These are phyloP conservation scores for Sebastes trivittatus DNA, from an alignment of 2,797 vertebrate genomes.

Conservation along the genomic window DNA sequence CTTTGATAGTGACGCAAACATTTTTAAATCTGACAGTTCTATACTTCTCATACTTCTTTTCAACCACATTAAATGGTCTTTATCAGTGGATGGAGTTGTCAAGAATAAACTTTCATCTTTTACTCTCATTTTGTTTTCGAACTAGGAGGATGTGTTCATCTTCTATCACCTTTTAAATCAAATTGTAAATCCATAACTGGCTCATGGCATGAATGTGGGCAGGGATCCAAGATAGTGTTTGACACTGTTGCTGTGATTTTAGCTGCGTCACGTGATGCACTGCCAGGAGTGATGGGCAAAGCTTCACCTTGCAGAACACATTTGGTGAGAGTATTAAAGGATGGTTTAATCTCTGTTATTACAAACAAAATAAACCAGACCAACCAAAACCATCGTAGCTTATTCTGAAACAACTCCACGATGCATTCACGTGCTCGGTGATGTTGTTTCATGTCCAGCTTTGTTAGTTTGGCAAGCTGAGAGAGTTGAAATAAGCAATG, in stretches of 20 bases:
- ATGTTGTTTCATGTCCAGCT: neutral
- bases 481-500: neutral
- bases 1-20: too few relatives aligned
- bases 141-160: neutral
- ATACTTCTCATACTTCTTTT: too few relatives aligned
- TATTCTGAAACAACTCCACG: neutral
- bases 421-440: neutral
- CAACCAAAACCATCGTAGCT: neutral
- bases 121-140: neutral
- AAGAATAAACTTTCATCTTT: neutral
- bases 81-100: neutral
- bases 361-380: too few relatives aligned
- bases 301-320: too few relatives aligned
- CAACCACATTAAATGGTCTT: neutral
- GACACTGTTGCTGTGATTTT: too few relatives aligned
- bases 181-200: too few relatives aligned
- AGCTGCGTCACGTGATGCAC: too few relatives aligned
- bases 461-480: neutral
- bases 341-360: neutral
- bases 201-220: too few relatives aligned
- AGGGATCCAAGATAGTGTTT: too few relatives aligned
- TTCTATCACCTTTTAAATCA: too few relatives aligned
- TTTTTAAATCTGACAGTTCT: too few relatives aligned
- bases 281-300: too few relatives aligned
- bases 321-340: neutral